Conservation (phyloP, 2,888 invertebrate species). For the Priocnemis perturbator region DNA sequence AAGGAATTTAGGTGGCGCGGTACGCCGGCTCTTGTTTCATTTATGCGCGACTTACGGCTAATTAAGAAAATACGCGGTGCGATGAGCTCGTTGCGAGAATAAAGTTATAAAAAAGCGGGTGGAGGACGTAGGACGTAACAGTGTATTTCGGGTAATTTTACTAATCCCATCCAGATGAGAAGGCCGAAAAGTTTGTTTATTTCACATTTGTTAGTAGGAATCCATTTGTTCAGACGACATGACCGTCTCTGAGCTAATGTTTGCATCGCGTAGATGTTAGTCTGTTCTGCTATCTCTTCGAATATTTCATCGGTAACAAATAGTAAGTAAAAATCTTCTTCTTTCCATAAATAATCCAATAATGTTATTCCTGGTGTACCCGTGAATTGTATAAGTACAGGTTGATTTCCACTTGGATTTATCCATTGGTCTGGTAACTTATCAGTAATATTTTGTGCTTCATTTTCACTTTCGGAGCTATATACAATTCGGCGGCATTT, state of each 20-base stretch:
- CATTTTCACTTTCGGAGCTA: constrained; percentile 9
- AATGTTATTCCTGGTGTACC: constrained; percentile 20
- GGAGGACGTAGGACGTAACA: too few species aligned
- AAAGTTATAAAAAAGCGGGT: too few species aligned
- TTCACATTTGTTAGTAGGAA: constrained; percentile 45
- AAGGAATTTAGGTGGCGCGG: too few species aligned
- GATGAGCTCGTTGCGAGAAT: too few species aligned
- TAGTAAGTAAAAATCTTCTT: constrained; percentile 20
- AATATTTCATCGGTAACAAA: constrained; percentile 27
- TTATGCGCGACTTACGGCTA: too few species aligned
- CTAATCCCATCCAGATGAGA: constrained; percentile 61
- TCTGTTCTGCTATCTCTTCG: constrained; percentile 21
- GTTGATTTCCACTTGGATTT: background rate
- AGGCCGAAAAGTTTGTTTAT: constrained; percentile 57
- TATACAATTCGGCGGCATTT: constrained; percentile 19
- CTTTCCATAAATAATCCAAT: background rate
- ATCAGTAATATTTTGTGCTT: constrained; percentile 16
- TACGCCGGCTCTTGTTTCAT: too few species aligned
- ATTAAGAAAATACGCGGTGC: too few species aligned
- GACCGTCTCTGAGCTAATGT: constrained; percentile 17
- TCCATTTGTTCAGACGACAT: constrained; percentile 37
- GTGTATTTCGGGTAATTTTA: constrained; percentile 54
- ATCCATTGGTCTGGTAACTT: constrained; percentile 15
- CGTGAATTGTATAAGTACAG: constrained; percentile 12
- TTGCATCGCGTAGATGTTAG: constrained; percentile 24